Evolutionary conservation across 2,888 invertebrate genomes (phyloP).

Genomic region (Embidobia sp.): DNA sequence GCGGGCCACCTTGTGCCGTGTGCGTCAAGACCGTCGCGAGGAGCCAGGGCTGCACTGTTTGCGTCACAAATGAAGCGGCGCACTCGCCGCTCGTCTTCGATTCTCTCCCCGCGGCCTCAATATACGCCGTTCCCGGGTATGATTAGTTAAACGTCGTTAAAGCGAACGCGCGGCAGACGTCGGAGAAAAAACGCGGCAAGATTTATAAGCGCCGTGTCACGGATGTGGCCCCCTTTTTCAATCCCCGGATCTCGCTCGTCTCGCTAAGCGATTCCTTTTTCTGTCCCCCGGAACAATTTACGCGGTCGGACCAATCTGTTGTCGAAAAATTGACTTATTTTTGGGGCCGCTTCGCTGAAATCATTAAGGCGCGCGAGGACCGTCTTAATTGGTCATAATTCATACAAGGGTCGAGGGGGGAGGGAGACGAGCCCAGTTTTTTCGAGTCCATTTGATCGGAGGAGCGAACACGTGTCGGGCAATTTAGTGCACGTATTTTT

Average conservation of each 20-base stretch:
- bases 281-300: constrained; percentile 37
- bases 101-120: constrained; percentile 67
- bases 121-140: constrained; percentile 75
- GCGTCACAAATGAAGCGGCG: constrained; percentile 75
- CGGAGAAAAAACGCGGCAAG: constrained; percentile 73
- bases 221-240: constrained; percentile 55
- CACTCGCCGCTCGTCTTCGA: constrained; percentile 66
- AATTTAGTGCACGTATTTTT: constrained; percentile 26
- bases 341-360: constrained; percentile 48
- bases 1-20: constrained; percentile 16
- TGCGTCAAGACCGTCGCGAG: constrained; percentile 64
- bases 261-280: constrained; percentile 41
- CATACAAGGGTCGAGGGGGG: constrained; percentile 29
- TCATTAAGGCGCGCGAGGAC: constrained; percentile 36
- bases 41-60: constrained; percentile 73
- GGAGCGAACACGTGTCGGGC: constrained; percentile 19
- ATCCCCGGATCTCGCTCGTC: constrained; percentile 49
- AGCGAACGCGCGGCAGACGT: constrained; percentile 74
- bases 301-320: constrained; percentile 49
- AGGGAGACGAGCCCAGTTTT: background rate
- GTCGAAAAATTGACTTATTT: constrained; percentile 62
- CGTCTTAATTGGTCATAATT: constrained; percentile 56
- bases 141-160: constrained; percentile 80
- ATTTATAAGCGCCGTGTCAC: constrained; percentile 75
- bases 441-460: constrained; percentile 9